These are phyloP conservation scores for Pelodiscus sinensis DNA, from an alignment of 2,113 vertebrate genomes.

Conservation along the genomic window DNA sequence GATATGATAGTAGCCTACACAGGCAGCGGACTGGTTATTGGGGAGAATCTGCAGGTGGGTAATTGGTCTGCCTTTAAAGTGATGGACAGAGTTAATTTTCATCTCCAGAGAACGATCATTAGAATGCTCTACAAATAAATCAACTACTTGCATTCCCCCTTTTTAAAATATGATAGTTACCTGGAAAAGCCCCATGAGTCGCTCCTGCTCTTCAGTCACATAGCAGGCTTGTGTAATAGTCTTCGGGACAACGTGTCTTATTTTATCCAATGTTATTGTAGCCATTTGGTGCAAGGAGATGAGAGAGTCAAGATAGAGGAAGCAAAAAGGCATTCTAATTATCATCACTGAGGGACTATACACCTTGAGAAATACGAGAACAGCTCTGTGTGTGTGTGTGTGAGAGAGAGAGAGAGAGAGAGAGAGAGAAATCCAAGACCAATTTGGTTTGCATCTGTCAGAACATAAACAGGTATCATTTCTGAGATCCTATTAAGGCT, in stretches of 20 bases:
- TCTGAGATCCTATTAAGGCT: fast-evolving
- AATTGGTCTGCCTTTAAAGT: not conserved
- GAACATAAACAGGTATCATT: not conserved
- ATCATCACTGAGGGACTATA: no score
- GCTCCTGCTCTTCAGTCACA: fast-evolving
- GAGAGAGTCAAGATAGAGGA: no score
- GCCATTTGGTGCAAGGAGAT: no score
- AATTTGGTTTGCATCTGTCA: not conserved
- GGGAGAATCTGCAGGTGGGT: not conserved
- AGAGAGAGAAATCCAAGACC: not conserved
- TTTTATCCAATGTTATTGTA: no score
- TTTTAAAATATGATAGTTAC: fast-evolving
- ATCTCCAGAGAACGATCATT: fast-evolving
- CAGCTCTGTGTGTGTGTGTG: fast-evolving
- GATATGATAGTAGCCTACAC: not conserved
- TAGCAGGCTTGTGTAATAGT: not conserved
- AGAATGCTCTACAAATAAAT: not conserved
- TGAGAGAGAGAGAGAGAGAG: not conserved
- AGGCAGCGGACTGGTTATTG: fast-evolving
- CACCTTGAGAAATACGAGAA: no score
- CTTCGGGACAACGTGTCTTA: no score
- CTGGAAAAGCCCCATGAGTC: fast-evolving
- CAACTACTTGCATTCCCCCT: fast-evolving
- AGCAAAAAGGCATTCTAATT: no score
- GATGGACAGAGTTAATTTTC: not conserved